Percentiles rank a stretch among this genome's conserved stretches.
These are phyloP conservation scores for Drosophila parabipectinata DNA, from an alignment of 1,140 invertebrate species.

Conservation along the genomic window DNA sequence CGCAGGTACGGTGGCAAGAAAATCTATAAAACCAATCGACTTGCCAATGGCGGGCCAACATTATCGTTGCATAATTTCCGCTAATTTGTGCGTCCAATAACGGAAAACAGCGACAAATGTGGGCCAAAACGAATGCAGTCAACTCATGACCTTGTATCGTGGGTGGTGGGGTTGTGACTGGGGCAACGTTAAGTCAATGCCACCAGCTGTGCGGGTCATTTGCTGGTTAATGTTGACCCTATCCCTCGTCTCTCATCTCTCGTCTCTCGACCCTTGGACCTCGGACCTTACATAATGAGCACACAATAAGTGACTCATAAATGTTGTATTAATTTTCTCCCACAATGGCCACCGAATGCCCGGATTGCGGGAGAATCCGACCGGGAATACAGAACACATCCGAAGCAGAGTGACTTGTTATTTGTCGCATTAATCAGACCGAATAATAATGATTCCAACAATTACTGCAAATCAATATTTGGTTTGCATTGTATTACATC, in stretches of 20 bases:
- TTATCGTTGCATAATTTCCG: slow-evolving; percentile 75
- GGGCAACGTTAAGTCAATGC: slow-evolving; percentile 19
- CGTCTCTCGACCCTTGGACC: background rate
- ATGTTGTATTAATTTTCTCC: slow-evolving; percentile 70
- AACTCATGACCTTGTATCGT: background rate
- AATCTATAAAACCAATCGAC: slow-evolving; percentile 31
- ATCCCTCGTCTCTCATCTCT: background rate
- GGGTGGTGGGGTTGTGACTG: background rate
- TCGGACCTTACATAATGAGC: slow-evolving; percentile 50
- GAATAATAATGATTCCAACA: slow-evolving; percentile 41
- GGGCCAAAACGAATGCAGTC: slow-evolving; percentile 48
- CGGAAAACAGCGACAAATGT: slow-evolving; percentile 48
- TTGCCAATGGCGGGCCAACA: slow-evolving; percentile 36
- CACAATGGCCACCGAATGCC: slow-evolving; percentile 26
- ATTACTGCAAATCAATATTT: slow-evolving; percentile 73
- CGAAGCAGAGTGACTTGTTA: slow-evolving; percentile 13
- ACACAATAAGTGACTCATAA: slow-evolving; percentile 71
- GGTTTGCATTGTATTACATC: slow-evolving; percentile 51
- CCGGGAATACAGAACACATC: slow-evolving; percentile 29
- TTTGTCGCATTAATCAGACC: slow-evolving; percentile 51
- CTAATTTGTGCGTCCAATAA: slow-evolving; percentile 66
- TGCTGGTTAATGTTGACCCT: slow-evolving; percentile 44
- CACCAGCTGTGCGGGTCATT: slow-evolving; percentile 71
- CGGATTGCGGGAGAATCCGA: slow-evolving; percentile 1
- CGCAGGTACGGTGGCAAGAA: slow-evolving; percentile 25